Evolutionary conservation across 2,888 invertebrate species (phyloP).

Genomic region (Drosophila emarginata): DNA sequence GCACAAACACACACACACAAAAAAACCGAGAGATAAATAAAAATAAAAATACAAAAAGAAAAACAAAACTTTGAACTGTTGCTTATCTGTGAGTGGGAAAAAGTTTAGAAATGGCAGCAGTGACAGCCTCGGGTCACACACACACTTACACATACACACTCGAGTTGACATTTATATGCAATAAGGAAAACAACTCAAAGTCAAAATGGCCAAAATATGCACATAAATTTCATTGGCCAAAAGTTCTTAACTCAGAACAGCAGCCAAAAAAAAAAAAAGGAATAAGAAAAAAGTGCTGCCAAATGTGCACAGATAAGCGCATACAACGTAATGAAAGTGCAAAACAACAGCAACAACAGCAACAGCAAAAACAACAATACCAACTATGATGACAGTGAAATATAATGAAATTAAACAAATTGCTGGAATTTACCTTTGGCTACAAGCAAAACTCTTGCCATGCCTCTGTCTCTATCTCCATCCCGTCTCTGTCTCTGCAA

Average conservation of each 20-base stretch:
- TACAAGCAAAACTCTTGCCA: conserved; percentile 25
- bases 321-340: conserved; percentile 20
- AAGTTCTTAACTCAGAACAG: conserved; percentile 14
- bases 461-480: background rate
- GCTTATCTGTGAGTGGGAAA: conserved; percentile 58
- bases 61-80: conserved; percentile 69
- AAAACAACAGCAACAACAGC: conserved; percentile 18
- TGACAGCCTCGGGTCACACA: conserved; percentile 3
- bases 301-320: conserved; percentile 67
- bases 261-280: conserved; percentile 26
- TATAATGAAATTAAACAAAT: conserved; percentile 69
- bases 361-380: conserved; percentile 37
- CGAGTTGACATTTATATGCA: conserved; percentile 53
- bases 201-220: conserved; percentile 68
- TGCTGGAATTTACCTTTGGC: conserved; percentile 51
- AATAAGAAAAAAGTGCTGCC: conserved; percentile 39
- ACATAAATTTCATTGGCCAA: conserved; percentile 64
- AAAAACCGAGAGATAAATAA: conserved; percentile 15
- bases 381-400: conserved; percentile 26
- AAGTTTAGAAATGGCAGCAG: conserved; percentile 28
- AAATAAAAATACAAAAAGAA: conserved; percentile 16
- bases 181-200: conserved; percentile 50
- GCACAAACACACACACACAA: conserved; percentile 45
- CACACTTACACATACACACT: conserved; percentile 35
- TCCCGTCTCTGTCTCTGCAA: conserved; percentile 42